These are phyloP conservation scores for Paradoxurus hermaphroditus DNA, from an alignment of 2,113 vertebrate species.

Conservation along the genomic window DNA sequence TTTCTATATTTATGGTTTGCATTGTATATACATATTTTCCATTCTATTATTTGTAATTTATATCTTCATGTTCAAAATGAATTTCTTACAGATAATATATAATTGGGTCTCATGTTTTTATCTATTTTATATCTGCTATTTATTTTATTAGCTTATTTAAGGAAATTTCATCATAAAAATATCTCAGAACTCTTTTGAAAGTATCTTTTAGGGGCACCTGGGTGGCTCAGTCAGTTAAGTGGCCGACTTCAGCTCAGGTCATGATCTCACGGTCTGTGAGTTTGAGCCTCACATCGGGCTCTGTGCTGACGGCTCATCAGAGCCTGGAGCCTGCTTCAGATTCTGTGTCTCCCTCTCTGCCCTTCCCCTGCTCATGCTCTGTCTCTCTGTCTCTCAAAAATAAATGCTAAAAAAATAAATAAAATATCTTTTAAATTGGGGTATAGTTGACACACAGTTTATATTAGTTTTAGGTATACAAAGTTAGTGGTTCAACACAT, in stretches of 20 bases:
- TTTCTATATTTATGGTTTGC: background rate
- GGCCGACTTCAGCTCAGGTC: too few species aligned
- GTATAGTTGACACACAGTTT: background rate
- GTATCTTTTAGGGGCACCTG: background rate
- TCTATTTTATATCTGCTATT: background rate
- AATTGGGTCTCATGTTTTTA: background rate
- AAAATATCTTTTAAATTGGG: background rate
- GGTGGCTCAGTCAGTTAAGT: too few species aligned
- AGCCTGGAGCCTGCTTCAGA: too few species aligned
- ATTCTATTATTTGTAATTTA: background rate
- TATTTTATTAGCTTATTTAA: background rate
- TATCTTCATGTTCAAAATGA: background rate
- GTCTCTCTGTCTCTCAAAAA: too few species aligned
- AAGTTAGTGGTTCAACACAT: background rate
- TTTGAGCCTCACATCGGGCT: too few species aligned
- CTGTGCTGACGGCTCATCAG: too few species aligned
- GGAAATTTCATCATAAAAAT: background rate
- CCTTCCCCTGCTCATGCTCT: too few species aligned
- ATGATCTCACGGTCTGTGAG: too few species aligned
- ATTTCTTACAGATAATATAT: background rate
- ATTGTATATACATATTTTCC: background rate
- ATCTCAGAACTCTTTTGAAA: background rate
- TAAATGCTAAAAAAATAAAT: too few species aligned
- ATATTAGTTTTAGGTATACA: background rate
- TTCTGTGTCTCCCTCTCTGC: too few species aligned